Conservation (phyloP, 2,888 invertebrate species). For the Xanthia togata region DNA sequence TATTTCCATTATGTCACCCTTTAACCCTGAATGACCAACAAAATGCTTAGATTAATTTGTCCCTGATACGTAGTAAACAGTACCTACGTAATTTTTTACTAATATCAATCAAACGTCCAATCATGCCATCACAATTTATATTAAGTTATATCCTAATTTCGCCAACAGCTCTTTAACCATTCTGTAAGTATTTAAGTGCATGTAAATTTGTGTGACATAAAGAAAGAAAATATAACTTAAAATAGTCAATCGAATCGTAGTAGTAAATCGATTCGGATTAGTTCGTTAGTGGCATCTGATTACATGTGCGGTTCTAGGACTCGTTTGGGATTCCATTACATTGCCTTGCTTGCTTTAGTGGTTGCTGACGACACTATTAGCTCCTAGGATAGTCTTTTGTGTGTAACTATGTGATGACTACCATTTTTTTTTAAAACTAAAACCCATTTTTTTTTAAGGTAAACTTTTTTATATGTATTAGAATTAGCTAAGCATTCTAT, state of each 20-base stretch:
- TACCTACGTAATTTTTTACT: neutral
- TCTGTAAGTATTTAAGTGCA: slow-evolving; percentile 44
- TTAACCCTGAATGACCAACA: too few relatives aligned
- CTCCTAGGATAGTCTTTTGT: slow-evolving; percentile 10
- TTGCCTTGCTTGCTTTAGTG: slow-evolving; percentile 48
- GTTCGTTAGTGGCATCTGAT: slow-evolving; percentile 54
- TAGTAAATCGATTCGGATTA: slow-evolving; percentile 60
- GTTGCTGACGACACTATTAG: slow-evolving; percentile 41
- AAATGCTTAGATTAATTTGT: neutral
- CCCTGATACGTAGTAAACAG: neutral
- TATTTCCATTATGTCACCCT: too few relatives aligned
- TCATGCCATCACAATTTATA: neutral
- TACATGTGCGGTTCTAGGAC: slow-evolving; percentile 54
- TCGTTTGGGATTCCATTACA: slow-evolving; percentile 59
- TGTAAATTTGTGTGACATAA: slow-evolving; percentile 59
- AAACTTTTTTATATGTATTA: too few relatives aligned
- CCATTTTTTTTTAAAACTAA: too few relatives aligned
- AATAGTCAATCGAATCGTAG: too few relatives aligned
- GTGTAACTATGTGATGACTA: neutral
- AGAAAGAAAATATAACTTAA: too few relatives aligned
- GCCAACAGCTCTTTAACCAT: slow-evolving; percentile 1
- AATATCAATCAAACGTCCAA: neutral
- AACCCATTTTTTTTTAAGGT: too few relatives aligned
- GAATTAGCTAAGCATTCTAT: too few relatives aligned
- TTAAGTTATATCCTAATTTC: neutral